These are phyloP conservation scores for Acheta domesticus DNA, from an alignment of 2,888 invertebrate genomes.

Conservation along the genomic window DNA sequence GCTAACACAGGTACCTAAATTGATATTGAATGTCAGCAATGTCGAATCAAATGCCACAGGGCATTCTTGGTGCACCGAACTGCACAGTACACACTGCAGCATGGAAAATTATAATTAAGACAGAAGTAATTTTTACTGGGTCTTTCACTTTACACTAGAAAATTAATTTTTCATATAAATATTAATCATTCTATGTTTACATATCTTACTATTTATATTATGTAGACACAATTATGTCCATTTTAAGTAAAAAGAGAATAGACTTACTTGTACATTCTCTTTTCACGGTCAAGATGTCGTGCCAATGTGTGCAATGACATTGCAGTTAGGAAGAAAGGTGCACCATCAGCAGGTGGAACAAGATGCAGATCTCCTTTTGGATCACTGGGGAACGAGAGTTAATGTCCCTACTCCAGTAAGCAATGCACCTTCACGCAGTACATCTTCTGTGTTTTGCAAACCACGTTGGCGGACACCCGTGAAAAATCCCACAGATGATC, in stretches of 20 bases:
- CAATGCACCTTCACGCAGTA: constrained; percentile 76
- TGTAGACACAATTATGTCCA: no score
- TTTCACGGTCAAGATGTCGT: constrained; percentile 67
- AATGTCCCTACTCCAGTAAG: constrained; percentile 79
- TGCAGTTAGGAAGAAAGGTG: constrained; percentile 74
- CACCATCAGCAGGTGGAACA: constrained; percentile 67
- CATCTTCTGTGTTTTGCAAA: constrained; percentile 81
- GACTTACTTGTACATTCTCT: constrained; percentile 63
- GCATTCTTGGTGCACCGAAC: no score
- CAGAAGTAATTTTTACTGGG: no score
- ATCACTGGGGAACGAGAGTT: constrained; percentile 57
- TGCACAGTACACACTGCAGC: no score
- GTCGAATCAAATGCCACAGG: no score
- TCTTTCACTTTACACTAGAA: no score
- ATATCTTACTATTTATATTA: no score
- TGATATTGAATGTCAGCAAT: no score
- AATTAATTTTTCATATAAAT: no score
- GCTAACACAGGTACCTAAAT: no score
- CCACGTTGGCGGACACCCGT: constrained; percentile 67
- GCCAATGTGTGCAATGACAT: constrained; percentile 72
- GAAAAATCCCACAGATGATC: constrained; percentile 81
- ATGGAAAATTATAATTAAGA: no score
- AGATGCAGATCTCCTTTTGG: constrained; percentile 55
- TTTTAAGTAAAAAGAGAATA: neutral
- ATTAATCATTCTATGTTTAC: no score